Base-by-base conservation (phyloP, 64 coral and sea anemone species). In the Acropora tenuis region DNA sequence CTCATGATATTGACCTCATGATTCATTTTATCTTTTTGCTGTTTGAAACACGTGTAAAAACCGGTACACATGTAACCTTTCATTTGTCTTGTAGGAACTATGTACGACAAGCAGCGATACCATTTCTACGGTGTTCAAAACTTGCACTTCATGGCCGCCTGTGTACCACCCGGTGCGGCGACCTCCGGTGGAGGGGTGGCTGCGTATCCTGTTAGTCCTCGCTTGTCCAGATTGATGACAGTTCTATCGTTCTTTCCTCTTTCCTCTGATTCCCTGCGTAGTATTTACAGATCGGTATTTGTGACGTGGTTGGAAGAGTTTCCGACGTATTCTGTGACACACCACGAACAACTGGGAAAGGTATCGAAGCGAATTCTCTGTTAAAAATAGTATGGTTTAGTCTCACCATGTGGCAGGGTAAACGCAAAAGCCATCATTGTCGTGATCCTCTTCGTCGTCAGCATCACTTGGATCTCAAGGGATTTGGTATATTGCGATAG, bases 241-340 rank as follows among this genome's bases (percentile, higher is more conserved):
- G 94, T 96, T 1, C 18, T 99, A 78, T 99, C 97, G 43, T 94
- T 99, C 63, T 93, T 96, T 48, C 61, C 94, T 18, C 49, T 96
- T 15, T 78, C 90, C 44, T 83, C 50, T 20, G 88, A 93, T 6
- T 96, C 97, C 4, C 88, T 99, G 9, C 83, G 77, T 41, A 80
- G 48, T 20, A 92, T 99, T 66, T 99, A 99, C 78, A 91, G 58
- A 1, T 77, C 58, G 13, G 92, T 94, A 8, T 86, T 99, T 44
- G 88, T 81, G 4, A 65, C 94, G 18, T 99, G 97, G 97, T 82
- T 99, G 5, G 91, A 96, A 52, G 97, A 96, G 75, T 99, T 99
- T 88, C 97, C 97, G 6, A 94, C 94, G 2, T 99, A 99, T 66
- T 94, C 97, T 17, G 46, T 99, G 16, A 99, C 94, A 3, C 94